A percentile compares a stretch with the other conserved stretches of the same genome.
Conservation (phyloP, 1,140 invertebrate species). For the Heliconius nattereri region DNA sequence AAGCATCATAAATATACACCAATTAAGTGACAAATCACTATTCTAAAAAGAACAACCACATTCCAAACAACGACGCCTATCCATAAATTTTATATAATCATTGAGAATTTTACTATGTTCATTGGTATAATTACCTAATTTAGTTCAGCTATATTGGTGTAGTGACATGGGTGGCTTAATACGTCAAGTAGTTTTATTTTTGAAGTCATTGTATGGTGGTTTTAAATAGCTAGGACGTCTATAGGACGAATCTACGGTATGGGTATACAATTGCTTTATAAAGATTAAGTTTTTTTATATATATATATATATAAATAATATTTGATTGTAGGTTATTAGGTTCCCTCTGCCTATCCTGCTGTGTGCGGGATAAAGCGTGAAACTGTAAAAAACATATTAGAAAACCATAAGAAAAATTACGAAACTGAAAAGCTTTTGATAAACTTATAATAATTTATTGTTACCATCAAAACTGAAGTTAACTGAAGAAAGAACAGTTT, state of each 20-base stretch:
- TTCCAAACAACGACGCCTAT: background rate
- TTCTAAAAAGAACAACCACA: background rate
- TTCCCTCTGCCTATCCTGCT: too few relatives aligned
- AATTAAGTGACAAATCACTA: conserved; percentile 5
- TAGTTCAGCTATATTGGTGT: background rate
- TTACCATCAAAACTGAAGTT: background rate
- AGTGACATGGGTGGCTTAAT: background rate
- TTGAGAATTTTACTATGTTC: background rate
- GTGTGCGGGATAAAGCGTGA: too few relatives aligned
- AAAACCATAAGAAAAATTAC: background rate
- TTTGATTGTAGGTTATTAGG: too few relatives aligned
- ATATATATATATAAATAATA: too few relatives aligned
- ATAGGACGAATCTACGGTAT: too few relatives aligned
- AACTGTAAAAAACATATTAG: too few relatives aligned
- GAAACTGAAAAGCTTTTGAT: background rate
- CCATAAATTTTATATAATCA: background rate
- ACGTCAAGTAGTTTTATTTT: background rate
- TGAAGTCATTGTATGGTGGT: background rate
- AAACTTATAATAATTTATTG: background rate
- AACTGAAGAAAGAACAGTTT: conserved; percentile 5
- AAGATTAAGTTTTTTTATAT: too few relatives aligned
- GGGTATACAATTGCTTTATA: too few relatives aligned
- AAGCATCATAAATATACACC: background rate
- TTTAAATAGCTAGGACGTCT: background rate
- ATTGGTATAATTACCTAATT: background rate